phyloP scores from a whole-genome alignment of 30 jellyfish, hydroid and myxozoan species.

The Chironex yamaguchii region DNA sequence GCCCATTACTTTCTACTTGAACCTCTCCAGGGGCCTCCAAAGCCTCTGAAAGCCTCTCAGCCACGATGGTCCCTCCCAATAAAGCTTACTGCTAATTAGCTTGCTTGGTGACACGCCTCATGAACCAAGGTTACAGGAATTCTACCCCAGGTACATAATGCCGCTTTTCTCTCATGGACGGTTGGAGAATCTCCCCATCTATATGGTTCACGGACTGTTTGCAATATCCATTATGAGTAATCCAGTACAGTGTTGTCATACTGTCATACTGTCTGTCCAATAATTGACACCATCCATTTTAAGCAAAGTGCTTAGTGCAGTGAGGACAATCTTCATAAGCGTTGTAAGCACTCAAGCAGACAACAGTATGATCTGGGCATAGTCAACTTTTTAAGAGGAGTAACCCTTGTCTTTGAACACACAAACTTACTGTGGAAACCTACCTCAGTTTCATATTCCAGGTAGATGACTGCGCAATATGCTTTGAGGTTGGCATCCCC shows the following conservation, averaged over 20 bases:
- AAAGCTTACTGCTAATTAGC: too few relatives aligned
- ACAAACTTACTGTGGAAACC: background rate
- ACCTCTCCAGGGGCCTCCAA: too few relatives aligned
- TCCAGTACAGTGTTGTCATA: slow-evolving; percentile 27
- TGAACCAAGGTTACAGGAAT: too few relatives aligned
- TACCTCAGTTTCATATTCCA: background rate
- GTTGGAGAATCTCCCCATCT: slow-evolving; percentile 16
- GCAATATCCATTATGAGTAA: slow-evolving; percentile 9
- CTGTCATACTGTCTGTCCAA: slow-evolving; percentile 7
- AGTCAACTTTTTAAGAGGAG: slow-evolving; percentile 43
- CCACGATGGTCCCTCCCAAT: too few relatives aligned
- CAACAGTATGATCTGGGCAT: slow-evolving; percentile 43
- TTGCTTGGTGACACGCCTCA: too few relatives aligned
- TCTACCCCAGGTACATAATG: too few relatives aligned
- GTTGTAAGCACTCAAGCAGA: slow-evolving; percentile 17
- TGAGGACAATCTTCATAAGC: background rate
- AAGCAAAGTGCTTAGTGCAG: background rate
- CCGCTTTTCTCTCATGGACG: too few relatives aligned
- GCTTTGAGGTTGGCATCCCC: slow-evolving; percentile 13
- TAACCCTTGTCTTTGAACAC: slow-evolving; percentile 39
- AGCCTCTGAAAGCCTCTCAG: too few relatives aligned
- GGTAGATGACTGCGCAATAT: slow-evolving; percentile 15
- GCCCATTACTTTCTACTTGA: too few relatives aligned
- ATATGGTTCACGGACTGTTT: slow-evolving; percentile 13
- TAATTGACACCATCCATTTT: background rate